Evolutionary conservation across 2,888 invertebrate genomes (phyloP).

Genomic region (Thelaira solivaga): DNA sequence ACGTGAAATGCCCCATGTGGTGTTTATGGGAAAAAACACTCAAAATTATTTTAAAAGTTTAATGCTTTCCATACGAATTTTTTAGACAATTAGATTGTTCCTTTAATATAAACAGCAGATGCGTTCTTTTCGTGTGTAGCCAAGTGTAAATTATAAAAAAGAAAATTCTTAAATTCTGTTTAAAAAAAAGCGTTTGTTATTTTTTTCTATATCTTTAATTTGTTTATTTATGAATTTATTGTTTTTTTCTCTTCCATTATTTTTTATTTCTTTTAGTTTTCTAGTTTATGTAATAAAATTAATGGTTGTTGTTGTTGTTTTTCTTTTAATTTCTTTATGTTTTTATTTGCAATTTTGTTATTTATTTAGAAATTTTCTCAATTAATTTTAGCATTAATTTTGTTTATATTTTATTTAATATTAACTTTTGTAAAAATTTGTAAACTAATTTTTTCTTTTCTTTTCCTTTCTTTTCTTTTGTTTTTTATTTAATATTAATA

Average conservation of each 20-base stretch:
- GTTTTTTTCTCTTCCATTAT: slow-evolving; percentile 23
- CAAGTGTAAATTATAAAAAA: too few species aligned
- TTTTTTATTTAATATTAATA: slow-evolving; percentile 32
- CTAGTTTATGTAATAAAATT: slow-evolving; percentile 32
- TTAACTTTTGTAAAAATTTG: slow-evolving; percentile 60
- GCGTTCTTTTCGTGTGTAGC: too few species aligned
- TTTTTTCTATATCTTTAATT: too few species aligned
- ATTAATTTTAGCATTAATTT: slow-evolving; percentile 35
- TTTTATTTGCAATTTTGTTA: neutral
- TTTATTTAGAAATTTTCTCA: slow-evolving; percentile 40
- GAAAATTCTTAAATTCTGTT: too few species aligned
- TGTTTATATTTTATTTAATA: slow-evolving; percentile 46
- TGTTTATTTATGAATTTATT: neutral
- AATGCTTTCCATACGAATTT: too few species aligned
- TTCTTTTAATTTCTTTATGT: slow-evolving; percentile 21
- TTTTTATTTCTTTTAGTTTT: slow-evolving; percentile 2
- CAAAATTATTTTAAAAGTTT: too few species aligned
- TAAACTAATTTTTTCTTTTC: slow-evolving; percentile 59
- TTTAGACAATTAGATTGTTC: too few species aligned
- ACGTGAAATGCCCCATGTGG: too few species aligned
- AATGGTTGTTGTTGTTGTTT: slow-evolving; percentile 23
- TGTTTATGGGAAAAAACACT: too few species aligned
- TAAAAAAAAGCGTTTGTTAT: too few species aligned
- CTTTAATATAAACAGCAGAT: too few species aligned
- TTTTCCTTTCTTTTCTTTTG: too few species aligned